Base-by-base conservation (phyloP, 2,797 vertebrate species). In the Clamator glandarius region DNA sequence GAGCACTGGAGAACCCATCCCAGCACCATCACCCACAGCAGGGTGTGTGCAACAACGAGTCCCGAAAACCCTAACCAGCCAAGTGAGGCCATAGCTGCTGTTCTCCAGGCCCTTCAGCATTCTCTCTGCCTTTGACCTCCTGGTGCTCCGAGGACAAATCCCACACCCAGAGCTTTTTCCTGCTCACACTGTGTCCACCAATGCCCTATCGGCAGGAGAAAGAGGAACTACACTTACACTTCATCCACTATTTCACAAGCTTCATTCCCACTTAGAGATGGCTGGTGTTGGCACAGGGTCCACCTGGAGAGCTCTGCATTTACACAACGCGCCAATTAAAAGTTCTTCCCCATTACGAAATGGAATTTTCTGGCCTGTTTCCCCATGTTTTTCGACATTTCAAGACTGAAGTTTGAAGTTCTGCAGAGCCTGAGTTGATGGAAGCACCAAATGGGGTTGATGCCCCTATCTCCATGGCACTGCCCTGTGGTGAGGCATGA, bases 401-500 rank as follows among this genome's bases (percentile, higher is more conserved):
- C 81, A 72, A 51, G 20, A 48, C 25, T 21, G 79, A 84, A 48
- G 29, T 31, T 29, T 72, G 0, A 18, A 3, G 3, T 36, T 66
- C 15, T 44, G 33, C 64, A 16, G 36, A 3, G 33, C 33, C 48
- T 0, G 1, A 21, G 48, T 1, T 55, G 31, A 1, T 1, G 28
- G 2, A 11, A 39, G 64, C 74, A n/a, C 54, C 86, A 5, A 9
- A 11, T 0, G 0, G 2, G 33, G 50, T 64, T 25, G 57, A 2
- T 8, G 5, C 16, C 21, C 51, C 55, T 70, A 8, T 5, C 36
- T 15, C 10, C 28, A 2, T 0, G 36, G 74, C 36, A 15, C 17
- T 46, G 87, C 48, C 3, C 9, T 17, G 2, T 0, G 31, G 35
- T 4, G 7, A 19, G 2, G 11, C 0, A 0, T 9, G n/a, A 31